Base-by-base conservation (phyloP, 2,113 vertebrate species). In the Notiomystis cincta region DNA sequence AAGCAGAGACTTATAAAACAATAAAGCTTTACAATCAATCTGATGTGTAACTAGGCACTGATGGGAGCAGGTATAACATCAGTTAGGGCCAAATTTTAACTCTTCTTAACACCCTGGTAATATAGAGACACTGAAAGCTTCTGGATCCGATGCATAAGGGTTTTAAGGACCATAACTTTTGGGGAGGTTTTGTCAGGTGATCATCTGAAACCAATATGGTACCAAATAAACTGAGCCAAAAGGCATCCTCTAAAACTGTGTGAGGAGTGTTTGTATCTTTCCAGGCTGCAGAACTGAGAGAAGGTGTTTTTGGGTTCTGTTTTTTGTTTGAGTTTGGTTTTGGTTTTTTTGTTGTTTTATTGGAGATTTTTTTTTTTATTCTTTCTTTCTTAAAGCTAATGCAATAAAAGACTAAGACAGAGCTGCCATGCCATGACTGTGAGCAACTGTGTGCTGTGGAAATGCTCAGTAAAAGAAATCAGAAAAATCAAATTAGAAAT, bases 11-110 rank as follows among this genome's bases (percentile, higher is more conserved):
- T 94, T 97, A 90, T 95, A 96, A 96, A 97, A 96, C 90, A 96
- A 94, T 95, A 97, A 97, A 96, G 72, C 92, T 96, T 97, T 97
- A 94, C 94, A 96, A 96, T 97, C 89, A 97, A 94, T 96, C 94
- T 94, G 69, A 95, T 89, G 76, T 84, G 89, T 85, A 97, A 97
- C 90, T 82, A 97, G 96, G 89, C 89, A 87, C 87, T 91, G 89
- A 87, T 89, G 27, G 87, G 93, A 88, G 72, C 54, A 91, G 86
- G 89, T 87, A 61, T 51, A 77, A 53, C 70, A 85, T 7, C 44
- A 48, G 40, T 11, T 61, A 61, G 45, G 84, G 31, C 62, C 42
- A 79, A 79, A 61, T 61, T 89, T 91, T 93, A 93, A 84, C 83
- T 89, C 73, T 64, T 90, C 57, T 94, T 45, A 69, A 20, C n/a